These are phyloP conservation scores for Paralinhomoeus sp. DNA, from an alignment of 2,888 invertebrate genomes.

Conservation along the genomic window DNA sequence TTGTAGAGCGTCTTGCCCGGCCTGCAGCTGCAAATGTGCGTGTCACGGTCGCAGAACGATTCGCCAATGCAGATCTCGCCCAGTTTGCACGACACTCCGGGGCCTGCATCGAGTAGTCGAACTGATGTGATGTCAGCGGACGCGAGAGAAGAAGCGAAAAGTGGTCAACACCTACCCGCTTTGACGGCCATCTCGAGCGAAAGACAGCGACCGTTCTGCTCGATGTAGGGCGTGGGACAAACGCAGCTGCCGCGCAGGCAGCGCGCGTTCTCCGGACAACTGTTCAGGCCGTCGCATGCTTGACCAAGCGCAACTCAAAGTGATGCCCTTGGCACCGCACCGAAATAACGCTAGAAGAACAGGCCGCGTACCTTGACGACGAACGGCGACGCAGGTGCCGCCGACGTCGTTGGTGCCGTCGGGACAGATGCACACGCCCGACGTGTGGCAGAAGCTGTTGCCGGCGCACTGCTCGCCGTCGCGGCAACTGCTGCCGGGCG, in stretches of 20 bases:
- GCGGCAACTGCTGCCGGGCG: slow-evolving; percentile 13
- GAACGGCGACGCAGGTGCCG: not conserved
- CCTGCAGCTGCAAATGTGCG: no score
- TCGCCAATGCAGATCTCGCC: slow-evolving; percentile 2
- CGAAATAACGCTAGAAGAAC: no score
- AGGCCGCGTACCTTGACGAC: no score
- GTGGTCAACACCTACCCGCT: not conserved
- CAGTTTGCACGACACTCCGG: slow-evolving; percentile 1
- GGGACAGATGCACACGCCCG: slow-evolving; percentile 1
- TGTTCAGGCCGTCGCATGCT: not conserved
- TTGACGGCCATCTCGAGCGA: no score
- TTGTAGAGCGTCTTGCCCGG: no score
- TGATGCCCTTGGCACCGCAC: no score
- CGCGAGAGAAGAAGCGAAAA: not conserved
- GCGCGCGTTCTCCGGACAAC: not conserved
- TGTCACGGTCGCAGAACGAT: slow-evolving; percentile 3
- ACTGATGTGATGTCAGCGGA: no score
- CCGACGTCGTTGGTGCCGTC: not conserved
- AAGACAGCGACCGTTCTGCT: not conserved
- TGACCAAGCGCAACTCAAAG: not conserved
- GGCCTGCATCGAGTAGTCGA: no score
- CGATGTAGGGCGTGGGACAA: not conserved
- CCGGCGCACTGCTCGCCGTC: slow-evolving; percentile 17
- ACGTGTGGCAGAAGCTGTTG: slow-evolving; percentile 3
- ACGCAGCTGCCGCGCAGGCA: not conserved